phyloP scores from a whole-genome alignment of 2,888 invertebrate species.

The Aethes cnicana region DNA sequence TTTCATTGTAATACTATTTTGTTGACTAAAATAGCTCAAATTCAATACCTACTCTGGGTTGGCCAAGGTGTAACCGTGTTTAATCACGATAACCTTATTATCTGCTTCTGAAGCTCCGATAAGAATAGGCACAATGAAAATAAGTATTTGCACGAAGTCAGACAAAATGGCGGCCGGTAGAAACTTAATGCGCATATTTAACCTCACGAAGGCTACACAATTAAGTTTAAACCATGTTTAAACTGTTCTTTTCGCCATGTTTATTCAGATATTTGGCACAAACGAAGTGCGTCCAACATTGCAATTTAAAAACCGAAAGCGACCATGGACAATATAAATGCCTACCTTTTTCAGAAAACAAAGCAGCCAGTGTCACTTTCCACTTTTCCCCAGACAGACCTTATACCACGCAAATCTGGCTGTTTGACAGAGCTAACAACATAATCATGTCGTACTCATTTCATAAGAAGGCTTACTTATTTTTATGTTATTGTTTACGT shows the following conservation, averaged over 20 bases:
- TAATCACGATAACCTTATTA: conserved; percentile 5
- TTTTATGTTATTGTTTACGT: too few relatives aligned
- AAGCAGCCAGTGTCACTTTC: neutral
- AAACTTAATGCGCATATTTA: conserved; percentile 21
- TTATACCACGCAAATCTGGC: conserved; percentile 4
- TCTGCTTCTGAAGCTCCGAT: neutral
- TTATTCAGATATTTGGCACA: conserved; percentile 4
- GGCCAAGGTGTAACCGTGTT: conserved; percentile 11
- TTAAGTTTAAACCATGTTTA: conserved; percentile 5
- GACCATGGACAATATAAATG: too few relatives aligned
- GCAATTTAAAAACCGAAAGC: neutral
- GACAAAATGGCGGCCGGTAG: conserved; percentile 16
- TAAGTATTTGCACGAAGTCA: conserved; percentile 4
- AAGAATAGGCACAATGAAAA: conserved; percentile 5
- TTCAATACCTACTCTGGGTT: too few relatives aligned
- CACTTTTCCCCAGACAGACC: neutral
- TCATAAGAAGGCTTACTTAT: neutral
- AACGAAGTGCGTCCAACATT: neutral
- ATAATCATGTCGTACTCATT: neutral
- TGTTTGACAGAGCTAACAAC: neutral
- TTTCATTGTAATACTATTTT: too few relatives aligned
- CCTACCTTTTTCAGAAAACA: too few relatives aligned
- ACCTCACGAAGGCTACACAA: conserved; percentile 3
- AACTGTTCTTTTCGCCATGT: conserved; percentile 10
- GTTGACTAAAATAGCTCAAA: too few relatives aligned